These are phyloP conservation scores for Caiman crocodilus DNA, from an alignment of 2,797 vertebrate genomes.

Conservation along the genomic window DNA sequence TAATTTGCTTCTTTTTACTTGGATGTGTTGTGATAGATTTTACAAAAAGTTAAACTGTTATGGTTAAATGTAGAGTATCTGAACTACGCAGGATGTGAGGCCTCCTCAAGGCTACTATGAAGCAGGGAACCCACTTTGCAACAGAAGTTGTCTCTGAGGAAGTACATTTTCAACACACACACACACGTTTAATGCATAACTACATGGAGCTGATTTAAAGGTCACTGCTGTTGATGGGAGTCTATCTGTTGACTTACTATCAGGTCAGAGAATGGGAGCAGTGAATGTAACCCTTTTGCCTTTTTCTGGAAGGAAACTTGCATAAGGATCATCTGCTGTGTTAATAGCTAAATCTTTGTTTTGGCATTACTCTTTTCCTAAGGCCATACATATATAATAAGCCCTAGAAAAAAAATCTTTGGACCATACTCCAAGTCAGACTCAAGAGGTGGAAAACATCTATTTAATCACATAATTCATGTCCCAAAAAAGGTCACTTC, in stretches of 20 bases:
- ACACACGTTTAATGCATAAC: not conserved
- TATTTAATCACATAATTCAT: not conserved
- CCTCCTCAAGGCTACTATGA: not conserved
- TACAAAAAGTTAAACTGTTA: not conserved
- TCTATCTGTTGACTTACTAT: not conserved
- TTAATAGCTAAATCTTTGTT: not conserved
- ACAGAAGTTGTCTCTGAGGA: not conserved
- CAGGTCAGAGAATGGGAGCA: not conserved
- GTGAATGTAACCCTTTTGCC: not conserved
- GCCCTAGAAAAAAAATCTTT: constrained; percentile 41
- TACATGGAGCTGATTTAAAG: not conserved
- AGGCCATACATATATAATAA: not conserved
- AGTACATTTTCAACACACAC: not conserved
- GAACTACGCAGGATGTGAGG: fast-evolving
- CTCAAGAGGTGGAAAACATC: not conserved
- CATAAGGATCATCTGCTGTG: not conserved
- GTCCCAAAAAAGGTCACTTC: not conserved
- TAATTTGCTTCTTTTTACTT: not conserved
- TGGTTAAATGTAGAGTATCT: too few species aligned
- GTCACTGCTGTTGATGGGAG: not conserved
- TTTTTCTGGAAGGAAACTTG: not conserved
- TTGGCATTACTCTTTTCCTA: not conserved
- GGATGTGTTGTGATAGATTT: not conserved
- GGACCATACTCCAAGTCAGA: not conserved
- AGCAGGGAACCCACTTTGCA: not conserved